A percentile compares a stretch with the other conserved stretches of the same genome.
Conservation (phyloP, 2,797 vertebrate genomes). For the Lutjanus campechanus region DNA sequence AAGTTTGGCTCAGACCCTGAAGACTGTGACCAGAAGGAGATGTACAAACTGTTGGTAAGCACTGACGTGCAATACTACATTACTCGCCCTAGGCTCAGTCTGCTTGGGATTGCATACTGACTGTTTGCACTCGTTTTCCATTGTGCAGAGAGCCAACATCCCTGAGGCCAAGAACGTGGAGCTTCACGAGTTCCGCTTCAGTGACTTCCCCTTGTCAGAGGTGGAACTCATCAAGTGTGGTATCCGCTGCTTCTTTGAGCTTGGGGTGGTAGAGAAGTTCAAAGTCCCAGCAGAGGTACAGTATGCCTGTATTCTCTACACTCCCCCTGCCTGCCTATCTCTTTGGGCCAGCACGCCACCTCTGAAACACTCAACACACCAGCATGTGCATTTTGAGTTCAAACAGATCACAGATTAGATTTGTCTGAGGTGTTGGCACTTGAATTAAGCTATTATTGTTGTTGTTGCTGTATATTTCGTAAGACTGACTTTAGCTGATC, state of each 20-base stretch:
- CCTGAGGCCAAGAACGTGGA: slow-evolving; percentile 88
- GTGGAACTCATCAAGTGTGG: slow-evolving; percentile 91
- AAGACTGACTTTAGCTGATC: neutral
- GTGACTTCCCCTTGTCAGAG: slow-evolving; percentile 92
- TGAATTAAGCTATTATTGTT: neutral
- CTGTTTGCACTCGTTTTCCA: neutral
- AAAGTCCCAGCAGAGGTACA: slow-evolving; percentile 93
- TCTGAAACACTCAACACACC: slow-evolving; percentile 10
- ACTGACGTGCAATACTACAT: neutral
- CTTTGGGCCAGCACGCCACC: neutral
- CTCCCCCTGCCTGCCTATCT: neutral
- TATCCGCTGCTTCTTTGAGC: slow-evolving; percentile 93
- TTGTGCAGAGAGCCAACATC: slow-evolving; percentile 87
- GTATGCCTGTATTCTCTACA: neutral
- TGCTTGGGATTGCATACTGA: neutral
- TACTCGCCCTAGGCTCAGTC: neutral
- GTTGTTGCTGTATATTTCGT: neutral
- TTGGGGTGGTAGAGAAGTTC: slow-evolving; percentile 95
- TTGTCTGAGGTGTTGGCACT: neutral
- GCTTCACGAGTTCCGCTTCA: slow-evolving; percentile 92
- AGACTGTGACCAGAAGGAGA: slow-evolving; percentile 92
- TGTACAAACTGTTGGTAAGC: slow-evolving; percentile 92
- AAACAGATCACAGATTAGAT: no score
- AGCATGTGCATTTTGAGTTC: neutral
- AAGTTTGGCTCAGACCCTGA: slow-evolving; percentile 89